These are phyloP conservation scores for Epinotia brunnichana DNA, from an alignment of 2,888 invertebrate genomes.

Conservation along the genomic window DNA sequence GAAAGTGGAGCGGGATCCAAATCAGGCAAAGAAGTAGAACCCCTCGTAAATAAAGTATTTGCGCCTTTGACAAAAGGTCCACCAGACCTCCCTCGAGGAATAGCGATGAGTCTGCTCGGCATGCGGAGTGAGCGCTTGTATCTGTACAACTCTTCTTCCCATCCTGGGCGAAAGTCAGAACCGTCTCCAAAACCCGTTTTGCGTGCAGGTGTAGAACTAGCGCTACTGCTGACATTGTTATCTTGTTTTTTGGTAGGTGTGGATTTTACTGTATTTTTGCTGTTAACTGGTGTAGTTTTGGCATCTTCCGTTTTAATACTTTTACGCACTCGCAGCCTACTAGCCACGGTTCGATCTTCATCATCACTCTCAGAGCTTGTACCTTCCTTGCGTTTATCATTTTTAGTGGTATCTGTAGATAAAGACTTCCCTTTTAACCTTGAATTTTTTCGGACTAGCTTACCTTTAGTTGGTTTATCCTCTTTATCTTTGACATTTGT, in stretches of 20 bases:
- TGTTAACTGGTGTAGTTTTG: conserved; percentile 55
- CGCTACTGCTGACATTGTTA: conserved; percentile 61
- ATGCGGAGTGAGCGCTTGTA: conserved; percentile 92
- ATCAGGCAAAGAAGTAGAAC: conserved; percentile 90
- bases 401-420: conserved; percentile 67
- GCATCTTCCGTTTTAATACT: conserved; percentile 76
- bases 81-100: conserved; percentile 87
- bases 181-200: conserved; percentile 88
- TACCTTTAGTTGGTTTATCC: conserved; percentile 65
- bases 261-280: conserved; percentile 71
- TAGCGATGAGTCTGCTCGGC: conserved; percentile 91
- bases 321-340: conserved; percentile 77
- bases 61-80: conserved; percentile 75
- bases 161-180: conserved; percentile 89
- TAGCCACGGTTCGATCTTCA: conserved; percentile 70
- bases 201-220: conserved; percentile 66
- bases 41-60: conserved; percentile 80
- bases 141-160: conserved; percentile 92
- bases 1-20: conserved; percentile 89
- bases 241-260: conserved; percentile 70
- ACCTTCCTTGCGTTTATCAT: conserved; percentile 63
- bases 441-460: conserved; percentile 60
- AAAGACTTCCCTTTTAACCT: conserved; percentile 66
- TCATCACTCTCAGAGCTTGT: conserved; percentile 76
- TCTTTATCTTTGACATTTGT: conserved; percentile 65